These are phyloP conservation scores for Paralichthys olivaceus DNA, from an alignment of 2,113 vertebrate species.

Conservation along the genomic window DNA sequence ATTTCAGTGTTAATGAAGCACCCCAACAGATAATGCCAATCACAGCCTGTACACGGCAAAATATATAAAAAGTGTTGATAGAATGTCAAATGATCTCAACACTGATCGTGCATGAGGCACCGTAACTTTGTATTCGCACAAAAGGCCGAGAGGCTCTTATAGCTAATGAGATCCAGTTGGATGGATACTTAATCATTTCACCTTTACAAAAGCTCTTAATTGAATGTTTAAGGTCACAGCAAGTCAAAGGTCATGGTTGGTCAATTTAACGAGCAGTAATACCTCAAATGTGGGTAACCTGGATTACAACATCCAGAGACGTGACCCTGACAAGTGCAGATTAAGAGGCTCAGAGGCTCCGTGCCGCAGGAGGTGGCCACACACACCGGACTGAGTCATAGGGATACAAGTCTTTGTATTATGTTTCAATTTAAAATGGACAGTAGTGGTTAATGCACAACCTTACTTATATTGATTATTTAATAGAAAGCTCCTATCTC, in stretches of 20 bases:
- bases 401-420: background rate
- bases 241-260: slow-evolving; percentile 2
- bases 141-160: background rate
- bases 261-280: slow-evolving; percentile 22
- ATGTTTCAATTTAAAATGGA: no score
- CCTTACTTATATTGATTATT: no score
- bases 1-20: no score
- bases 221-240: slow-evolving; percentile 43
- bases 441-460: background rate
- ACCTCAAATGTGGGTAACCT: background rate
- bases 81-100: background rate
- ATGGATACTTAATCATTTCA: slow-evolving; percentile 9
- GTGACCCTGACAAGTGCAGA: slow-evolving; percentile 9
- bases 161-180: slow-evolving; percentile 14
- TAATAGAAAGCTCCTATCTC: no score
- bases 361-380: slow-evolving; percentile 24
- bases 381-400: background rate
- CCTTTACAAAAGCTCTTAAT: slow-evolving; percentile 46
- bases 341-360: slow-evolving; percentile 9
- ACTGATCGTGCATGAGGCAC: background rate
- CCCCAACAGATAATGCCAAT: no score
- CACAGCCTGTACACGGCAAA: background rate
- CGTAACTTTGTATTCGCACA: slow-evolving; percentile 6
- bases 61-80: background rate
- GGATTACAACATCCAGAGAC: slow-evolving; percentile 3